Percentiles rank a stretch among this genome's conserved stretches.
Conservation (phyloP, 2,797 vertebrate genomes). For the Sebastes vulpes region DNA sequence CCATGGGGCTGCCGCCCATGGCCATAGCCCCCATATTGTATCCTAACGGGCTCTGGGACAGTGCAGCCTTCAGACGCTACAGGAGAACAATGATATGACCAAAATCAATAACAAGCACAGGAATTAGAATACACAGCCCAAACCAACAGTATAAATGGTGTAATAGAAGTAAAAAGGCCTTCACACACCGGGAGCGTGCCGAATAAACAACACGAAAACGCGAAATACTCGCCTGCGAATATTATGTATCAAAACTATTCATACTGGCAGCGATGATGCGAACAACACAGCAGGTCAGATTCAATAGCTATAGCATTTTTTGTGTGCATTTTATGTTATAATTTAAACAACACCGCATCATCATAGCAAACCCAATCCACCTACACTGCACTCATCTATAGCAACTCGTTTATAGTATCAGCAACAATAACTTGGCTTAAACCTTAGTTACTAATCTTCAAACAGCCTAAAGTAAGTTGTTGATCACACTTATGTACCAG, state of each 20-base stretch:
- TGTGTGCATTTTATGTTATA: too few relatives aligned
- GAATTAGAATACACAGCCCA: neutral
- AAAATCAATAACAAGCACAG: slow-evolving; percentile 12
- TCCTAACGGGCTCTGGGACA: slow-evolving; percentile 90
- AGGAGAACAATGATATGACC: slow-evolving; percentile 16
- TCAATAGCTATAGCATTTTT: neutral
- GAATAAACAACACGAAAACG: too few relatives aligned
- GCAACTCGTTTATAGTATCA: neutral
- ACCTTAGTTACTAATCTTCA: neutral
- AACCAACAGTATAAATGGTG: neutral
- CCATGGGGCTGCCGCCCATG: slow-evolving; percentile 92
- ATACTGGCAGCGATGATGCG: too few relatives aligned
- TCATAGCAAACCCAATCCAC: neutral
- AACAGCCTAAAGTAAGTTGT: neutral
- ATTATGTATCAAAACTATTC: too few relatives aligned
- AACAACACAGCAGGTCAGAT: neutral
- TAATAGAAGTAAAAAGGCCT: neutral
- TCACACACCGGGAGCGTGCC: too few relatives aligned
- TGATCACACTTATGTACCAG: neutral
- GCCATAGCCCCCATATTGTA: slow-evolving; percentile 87
- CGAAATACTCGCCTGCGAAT: too few relatives aligned
- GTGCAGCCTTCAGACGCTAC: slow-evolving; percentile 94
- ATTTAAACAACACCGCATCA: neutral
- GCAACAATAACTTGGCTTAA: neutral
- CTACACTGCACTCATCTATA: neutral